These are phyloP conservation scores for Rhynchotus rufescens DNA, from an alignment of 2,797 vertebrate genomes.

Conservation along the genomic window DNA sequence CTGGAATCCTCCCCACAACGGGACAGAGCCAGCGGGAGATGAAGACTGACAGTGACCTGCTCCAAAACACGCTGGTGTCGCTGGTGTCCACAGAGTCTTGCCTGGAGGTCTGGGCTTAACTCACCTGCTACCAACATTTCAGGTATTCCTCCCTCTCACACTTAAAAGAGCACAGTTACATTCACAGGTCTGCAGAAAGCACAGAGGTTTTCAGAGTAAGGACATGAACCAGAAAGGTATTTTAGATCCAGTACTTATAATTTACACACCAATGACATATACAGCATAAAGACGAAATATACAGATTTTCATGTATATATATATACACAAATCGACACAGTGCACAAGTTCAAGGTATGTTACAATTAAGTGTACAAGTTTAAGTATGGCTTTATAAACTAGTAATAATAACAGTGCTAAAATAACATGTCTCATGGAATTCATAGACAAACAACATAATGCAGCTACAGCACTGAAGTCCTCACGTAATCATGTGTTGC, in stretches of 20 bases:
- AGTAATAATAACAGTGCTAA: slow-evolving; percentile 80
- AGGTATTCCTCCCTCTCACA: neutral
- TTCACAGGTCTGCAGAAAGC: slow-evolving; percentile 12
- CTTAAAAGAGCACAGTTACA: neutral
- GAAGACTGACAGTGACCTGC: neutral
- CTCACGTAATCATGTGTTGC: slow-evolving; percentile 25
- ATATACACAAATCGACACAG: slow-evolving; percentile 83
- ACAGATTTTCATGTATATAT: slow-evolving; percentile 83
- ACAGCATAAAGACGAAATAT: slow-evolving; percentile 83
- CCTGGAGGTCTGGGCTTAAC: neutral
- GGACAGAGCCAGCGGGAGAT: neutral
- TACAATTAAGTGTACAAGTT: slow-evolving; percentile 83
- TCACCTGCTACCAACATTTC: slow-evolving; percentile 12
- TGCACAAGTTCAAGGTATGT: slow-evolving; percentile 83
- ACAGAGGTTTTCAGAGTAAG: slow-evolving; percentile 36
- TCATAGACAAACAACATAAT: slow-evolving; percentile 65
- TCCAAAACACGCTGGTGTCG: neutral
- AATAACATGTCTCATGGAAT: slow-evolving; percentile 55
- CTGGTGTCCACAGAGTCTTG: neutral
- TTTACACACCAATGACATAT: slow-evolving; percentile 84
- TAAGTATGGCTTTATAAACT: slow-evolving; percentile 91
- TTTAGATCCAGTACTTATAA: slow-evolving; percentile 83
- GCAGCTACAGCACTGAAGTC: slow-evolving; percentile 32
- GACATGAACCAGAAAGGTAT: slow-evolving; percentile 75
- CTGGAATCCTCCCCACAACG: neutral